Percentiles rank a stretch among this genome's conserved stretches.
Conservation (phyloP, 2,888 invertebrate genomes). For the Dasysyrphus albostriatus region DNA sequence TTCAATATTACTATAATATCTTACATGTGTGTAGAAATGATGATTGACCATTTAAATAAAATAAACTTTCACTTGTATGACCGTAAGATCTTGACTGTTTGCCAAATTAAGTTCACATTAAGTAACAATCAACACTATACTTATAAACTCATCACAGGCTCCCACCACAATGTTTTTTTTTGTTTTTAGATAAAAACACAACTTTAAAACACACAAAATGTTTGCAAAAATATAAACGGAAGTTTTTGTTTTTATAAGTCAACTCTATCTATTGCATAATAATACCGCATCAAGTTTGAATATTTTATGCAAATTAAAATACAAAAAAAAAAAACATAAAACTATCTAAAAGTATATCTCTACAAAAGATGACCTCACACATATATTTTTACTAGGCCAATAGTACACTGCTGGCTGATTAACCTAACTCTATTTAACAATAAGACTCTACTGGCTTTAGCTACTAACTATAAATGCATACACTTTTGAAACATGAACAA, state of each 20-base stretch:
- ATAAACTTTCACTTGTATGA: conserved; percentile 32
- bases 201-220: conserved; percentile 11
- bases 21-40: neutral
- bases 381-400: conserved; percentile 61
- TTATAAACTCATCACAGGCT: conserved; percentile 13
- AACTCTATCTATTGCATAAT: conserved; percentile 54
- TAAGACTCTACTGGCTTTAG: conserved; percentile 7
- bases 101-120: conserved; percentile 33
- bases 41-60: conserved; percentile 23
- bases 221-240: conserved; percentile 59
- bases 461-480: conserved; percentile 46
- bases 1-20: neutral
- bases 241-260: conserved; percentile 47
- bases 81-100: conserved; percentile 14
- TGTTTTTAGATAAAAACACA: neutral
- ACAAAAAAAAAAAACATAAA: neutral
- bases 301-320: conserved; percentile 62
- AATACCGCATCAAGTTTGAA: conserved; percentile 31
- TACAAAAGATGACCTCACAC: conserved; percentile 62
- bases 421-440: conserved; percentile 16
- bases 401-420: conserved; percentile 9
- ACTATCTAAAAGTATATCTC: neutral
- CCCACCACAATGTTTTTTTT: neutral
- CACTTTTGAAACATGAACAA: conserved; percentile 5
- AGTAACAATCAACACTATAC: conserved; percentile 25